Evolutionary conservation across 2,113 vertebrate genomes (phyloP), one percentile per base, ranked within the genome.

Genomic region (Silurus glanis): DNA sequence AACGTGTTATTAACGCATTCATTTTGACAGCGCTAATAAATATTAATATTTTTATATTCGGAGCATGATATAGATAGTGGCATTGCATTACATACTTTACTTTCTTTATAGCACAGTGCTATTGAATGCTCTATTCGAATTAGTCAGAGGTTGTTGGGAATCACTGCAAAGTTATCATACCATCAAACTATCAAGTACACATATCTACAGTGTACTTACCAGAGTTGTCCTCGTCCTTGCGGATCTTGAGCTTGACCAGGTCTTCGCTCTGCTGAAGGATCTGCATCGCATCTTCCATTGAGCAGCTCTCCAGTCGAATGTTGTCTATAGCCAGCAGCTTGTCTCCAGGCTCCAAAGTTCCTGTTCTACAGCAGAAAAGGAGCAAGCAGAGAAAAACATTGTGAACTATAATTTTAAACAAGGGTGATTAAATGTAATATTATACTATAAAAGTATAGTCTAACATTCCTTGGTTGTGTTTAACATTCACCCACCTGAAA

Each of bases 171-270:
- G 37, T 37, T 2, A n/a, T n/a, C n/a, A n/a, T n/a, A n/a, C n/a
- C n/a, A n/a, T n/a, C n/a, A n/a, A n/a, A n/a, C n/a, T n/a, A n/a
- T n/a, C n/a, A n/a, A n/a, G n/a, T n/a, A n/a, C 84, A 74, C 53
- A 62, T 17, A 62, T 49, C 25, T 23, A 45, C 37, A 37, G 37
- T 37, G 37, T 61, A 76, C 88, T 83, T 47, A 98, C 98, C 98
- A 2, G 98, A 99, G 93, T 99, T 98, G 95, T 99, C 98, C 89
- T 99, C 98, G 21, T 99, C 97, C 88, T 99, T 99, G 83, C 97
- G 96, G 88, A 99, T 96, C 95, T 99, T 99, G 61, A 99, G 95
- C 91, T 97, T 98, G 89, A 99, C 97, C 92, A 99, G 95, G 85
- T 99, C 98, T 92, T 98, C 97, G 4, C 97, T 97, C 88, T 98